Evolutionary conservation across 1,140 invertebrate genomes (phyloP).

Genomic region (Magallana angulata): DNA sequence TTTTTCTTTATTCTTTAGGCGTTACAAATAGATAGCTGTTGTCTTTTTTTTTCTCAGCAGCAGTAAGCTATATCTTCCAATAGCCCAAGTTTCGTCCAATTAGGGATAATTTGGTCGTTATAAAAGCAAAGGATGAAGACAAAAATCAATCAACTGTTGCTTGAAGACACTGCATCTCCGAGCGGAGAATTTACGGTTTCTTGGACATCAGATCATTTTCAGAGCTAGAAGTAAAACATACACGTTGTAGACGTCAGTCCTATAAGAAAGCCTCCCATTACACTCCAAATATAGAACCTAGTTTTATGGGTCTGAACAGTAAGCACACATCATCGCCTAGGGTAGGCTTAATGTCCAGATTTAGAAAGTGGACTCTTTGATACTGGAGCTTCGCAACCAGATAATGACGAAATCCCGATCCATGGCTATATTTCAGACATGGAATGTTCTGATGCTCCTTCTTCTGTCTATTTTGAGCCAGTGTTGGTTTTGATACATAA

Average conservation of each 20-base stretch:
- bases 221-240: neutral
- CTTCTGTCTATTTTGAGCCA: too few relatives aligned
- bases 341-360: too few relatives aligned
- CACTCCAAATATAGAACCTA: neutral
- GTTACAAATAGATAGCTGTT: too few relatives aligned
- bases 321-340: neutral
- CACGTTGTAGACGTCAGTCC: neutral
- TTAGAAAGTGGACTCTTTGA: too few relatives aligned
- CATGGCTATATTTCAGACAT: too few relatives aligned
- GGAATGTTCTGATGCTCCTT: too few relatives aligned
- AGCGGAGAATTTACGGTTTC: neutral
- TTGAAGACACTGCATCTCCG: neutral
- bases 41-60: neutral
- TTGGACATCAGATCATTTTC: neutral
- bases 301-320: neutral
- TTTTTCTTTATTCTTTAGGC: too few relatives aligned
- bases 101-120: conserved; percentile 31
- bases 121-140: conserved; percentile 8
- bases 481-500: too few relatives aligned
- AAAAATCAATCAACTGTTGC: neutral
- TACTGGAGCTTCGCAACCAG: too few relatives aligned
- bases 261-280: neutral
- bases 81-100: conserved; percentile 16
- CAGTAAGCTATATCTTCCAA: neutral
- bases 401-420: too few relatives aligned